Percentiles rank a stretch among this genome's conserved stretches.
These are phyloP conservation scores for Pterocles gutturalis DNA, from an alignment of 2,113 vertebrate genomes.

Conservation along the genomic window DNA sequence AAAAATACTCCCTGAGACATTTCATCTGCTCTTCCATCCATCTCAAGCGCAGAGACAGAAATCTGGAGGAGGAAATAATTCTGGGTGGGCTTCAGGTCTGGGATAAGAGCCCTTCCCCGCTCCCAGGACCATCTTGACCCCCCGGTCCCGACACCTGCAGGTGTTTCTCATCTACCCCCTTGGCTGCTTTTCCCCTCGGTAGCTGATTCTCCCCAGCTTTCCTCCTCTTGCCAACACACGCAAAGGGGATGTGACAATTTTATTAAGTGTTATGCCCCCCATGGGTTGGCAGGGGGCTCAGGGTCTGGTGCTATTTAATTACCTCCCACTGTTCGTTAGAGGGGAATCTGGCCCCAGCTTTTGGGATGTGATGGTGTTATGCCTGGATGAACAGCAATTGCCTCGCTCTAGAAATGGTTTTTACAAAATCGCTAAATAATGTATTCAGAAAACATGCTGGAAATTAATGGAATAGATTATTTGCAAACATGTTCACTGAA, in stretches of 20 bases:
- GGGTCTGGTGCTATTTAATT: not conserved
- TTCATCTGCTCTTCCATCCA: not conserved
- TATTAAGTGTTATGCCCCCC: not conserved
- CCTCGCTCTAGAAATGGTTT: not conserved
- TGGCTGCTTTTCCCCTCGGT: not conserved
- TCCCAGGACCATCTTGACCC: not conserved
- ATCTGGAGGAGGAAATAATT: accelerated
- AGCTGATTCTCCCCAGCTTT: not conserved
- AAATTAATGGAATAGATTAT: conserved; percentile 67
- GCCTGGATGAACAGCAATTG: not conserved
- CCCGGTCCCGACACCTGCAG: not conserved
- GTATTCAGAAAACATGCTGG: conserved; percentile 37
- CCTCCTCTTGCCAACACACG: not conserved
- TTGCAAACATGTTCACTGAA: conserved; percentile 63
- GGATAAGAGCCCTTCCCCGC: not conserved
- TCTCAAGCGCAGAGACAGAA: accelerated
- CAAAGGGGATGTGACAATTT: not conserved
- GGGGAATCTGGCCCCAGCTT: not conserved
- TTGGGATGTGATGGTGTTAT: not conserved
- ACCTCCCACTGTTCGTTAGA: not conserved
- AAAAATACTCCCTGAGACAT: not conserved
- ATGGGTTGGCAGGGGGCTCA: not conserved
- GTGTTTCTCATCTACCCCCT: not conserved
- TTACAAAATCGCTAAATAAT: conserved; percentile 6
- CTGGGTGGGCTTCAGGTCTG: not conserved